These are phyloP conservation scores for Psilanteris sp. DNA, from an alignment of 1,140 invertebrate genomes.

Conservation along the genomic window DNA sequence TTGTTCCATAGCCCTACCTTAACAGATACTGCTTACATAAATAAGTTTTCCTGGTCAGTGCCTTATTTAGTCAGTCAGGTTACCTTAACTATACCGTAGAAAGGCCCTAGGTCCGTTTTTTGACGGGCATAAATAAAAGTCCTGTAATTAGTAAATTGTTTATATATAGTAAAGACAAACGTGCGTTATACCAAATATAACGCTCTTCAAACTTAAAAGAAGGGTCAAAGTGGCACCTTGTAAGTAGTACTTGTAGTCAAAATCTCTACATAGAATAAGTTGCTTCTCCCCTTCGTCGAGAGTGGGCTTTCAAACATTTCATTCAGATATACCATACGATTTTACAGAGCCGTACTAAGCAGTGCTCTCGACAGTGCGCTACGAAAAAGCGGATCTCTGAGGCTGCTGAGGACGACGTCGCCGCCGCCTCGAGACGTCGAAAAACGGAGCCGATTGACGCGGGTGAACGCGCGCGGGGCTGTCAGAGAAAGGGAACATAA, in stretches of 20 bases:
- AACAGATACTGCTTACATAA: too few relatives aligned
- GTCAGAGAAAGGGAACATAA: slow-evolving; percentile 28
- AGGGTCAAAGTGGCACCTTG: not conserved
- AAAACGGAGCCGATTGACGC: slow-evolving; percentile 47
- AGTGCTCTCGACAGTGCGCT: slow-evolving; percentile 16
- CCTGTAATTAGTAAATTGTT: too few relatives aligned
- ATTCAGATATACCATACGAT: slow-evolving; percentile 55
- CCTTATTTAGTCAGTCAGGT: too few relatives aligned
- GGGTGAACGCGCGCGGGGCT: slow-evolving; percentile 17
- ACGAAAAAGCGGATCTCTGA: slow-evolving; percentile 36
- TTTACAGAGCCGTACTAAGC: slow-evolving; percentile 45
- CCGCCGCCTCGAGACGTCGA: slow-evolving; percentile 36
- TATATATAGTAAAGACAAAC: too few relatives aligned
- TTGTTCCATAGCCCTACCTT: too few relatives aligned
- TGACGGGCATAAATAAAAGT: too few relatives aligned
- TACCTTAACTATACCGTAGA: too few relatives aligned
- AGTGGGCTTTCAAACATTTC: slow-evolving; percentile 49
- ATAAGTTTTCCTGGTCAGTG: too few relatives aligned
- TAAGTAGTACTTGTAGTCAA: slow-evolving; percentile 28
- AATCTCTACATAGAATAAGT: slow-evolving; percentile 42
- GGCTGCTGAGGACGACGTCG: slow-evolving; percentile 13
- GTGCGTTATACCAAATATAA: not conserved
- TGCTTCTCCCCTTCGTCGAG: slow-evolving; percentile 22
- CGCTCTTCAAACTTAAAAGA: not conserved
- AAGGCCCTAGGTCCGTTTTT: too few relatives aligned